Evolutionary conservation across 2,113 vertebrate genomes (phyloP), one percentile per base, ranked within the genome.

Genomic region (Cyprinodon variegatus): DNA sequence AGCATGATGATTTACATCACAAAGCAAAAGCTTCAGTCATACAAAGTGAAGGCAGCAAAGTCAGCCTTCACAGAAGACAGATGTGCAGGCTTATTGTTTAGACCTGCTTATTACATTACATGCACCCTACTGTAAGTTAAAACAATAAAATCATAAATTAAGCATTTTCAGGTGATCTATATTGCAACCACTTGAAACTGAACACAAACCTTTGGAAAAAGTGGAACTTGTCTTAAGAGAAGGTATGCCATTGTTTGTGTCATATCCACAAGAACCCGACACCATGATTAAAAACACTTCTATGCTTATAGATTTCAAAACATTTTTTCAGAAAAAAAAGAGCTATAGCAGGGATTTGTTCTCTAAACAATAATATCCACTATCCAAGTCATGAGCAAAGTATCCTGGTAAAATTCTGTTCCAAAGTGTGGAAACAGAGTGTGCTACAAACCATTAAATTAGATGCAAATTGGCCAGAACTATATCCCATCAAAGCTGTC

Each of bases 391-490:
- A 20, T n/a, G 3, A 9, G 50, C 20, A 57, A 57, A 57, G 17
- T 57, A 9, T 14, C 14, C 13, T 39, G 71, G 48, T 65, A 69
- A 68, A 74, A 81, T 39, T 81, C 20, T 38, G 29, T 48, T 1
- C 45, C 61, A 61, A 36, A 70, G 43, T 77, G 76, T 68, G 74
- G 63, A 61, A 75, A 71, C 61, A 40, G 62, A 65, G 72, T 72
- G 74, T 70, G 76, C 61, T 67, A 83, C 45, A 77, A 80, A 60
- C 43, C 39, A 66, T 83, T 48, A 77, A 84, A 83, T 88, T 72
- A 83, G 77, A 7, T 75, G 65, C 67, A 83, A 90, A 90, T 83
- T 76, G 46, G 84, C 38, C 84, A 77, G 72, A 89, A 89, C 69
- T 70, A 70, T 4, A 6, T 81, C 72, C 65, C 81, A 78, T 79